Evolutionary conservation across 2,797 vertebrate genomes (phyloP).

Genomic region (Danio jaintianensis): DNA sequence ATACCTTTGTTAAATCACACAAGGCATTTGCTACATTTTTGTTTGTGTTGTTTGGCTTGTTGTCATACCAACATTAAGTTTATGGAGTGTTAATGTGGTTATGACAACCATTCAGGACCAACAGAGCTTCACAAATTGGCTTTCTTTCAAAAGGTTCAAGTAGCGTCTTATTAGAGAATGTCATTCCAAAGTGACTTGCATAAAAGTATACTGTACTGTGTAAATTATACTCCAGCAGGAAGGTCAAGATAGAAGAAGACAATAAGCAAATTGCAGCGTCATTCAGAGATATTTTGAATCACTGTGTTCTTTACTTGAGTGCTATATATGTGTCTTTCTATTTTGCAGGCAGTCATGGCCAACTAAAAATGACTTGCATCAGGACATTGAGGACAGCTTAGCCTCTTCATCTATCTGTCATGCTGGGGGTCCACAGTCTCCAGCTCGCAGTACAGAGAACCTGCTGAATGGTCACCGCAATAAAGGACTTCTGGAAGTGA

Average conservation of each 20-base stretch:
- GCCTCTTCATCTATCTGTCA: slow-evolving; percentile 93
- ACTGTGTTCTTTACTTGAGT: slow-evolving; percentile 1
- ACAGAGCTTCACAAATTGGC: not conserved
- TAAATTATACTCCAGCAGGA: slow-evolving; percentile 15
- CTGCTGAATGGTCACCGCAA: slow-evolving; percentile 92
- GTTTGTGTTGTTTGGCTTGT: slow-evolving; percentile 38
- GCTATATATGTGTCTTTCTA: not conserved
- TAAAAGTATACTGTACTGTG: not conserved
- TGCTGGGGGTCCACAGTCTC: slow-evolving; percentile 85
- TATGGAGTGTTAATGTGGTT: slow-evolving; percentile 33
- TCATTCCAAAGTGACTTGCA: slow-evolving; percentile 14
- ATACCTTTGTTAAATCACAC: not conserved
- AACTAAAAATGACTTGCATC: slow-evolving; percentile 92
- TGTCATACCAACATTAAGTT: slow-evolving; percentile 32
- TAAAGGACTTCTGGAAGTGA: slow-evolving; percentile 86
- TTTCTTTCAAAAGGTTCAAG: slow-evolving; percentile 15
- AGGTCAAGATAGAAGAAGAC: slow-evolving; percentile 10
- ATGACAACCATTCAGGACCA: slow-evolving; percentile 28
- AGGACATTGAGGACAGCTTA: slow-evolving; percentile 95
- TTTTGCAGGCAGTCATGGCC: slow-evolving; percentile 94
- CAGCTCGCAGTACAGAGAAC: slow-evolving; percentile 87
- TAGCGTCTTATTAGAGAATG: not conserved
- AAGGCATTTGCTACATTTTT: not conserved
- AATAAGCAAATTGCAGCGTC: slow-evolving; percentile 29
- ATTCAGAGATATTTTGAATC: slow-evolving; percentile 35